Base-by-base conservation (phyloP, 2,888 invertebrate genomes). In the Lycocerus yunnanus region DNA sequence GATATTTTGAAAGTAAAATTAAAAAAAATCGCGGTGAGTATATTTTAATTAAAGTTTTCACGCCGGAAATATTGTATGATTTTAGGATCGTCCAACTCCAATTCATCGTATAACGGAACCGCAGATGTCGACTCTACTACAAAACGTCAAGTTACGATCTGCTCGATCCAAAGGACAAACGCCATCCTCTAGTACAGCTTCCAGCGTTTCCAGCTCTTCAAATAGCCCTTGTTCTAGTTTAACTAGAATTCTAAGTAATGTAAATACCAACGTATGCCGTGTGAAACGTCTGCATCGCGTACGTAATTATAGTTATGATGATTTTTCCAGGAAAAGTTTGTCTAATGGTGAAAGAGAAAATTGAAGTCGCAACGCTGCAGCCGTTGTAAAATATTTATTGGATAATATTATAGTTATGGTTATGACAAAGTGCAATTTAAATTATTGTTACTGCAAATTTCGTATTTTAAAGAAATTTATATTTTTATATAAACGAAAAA, bases 1-100 rank as follows among this genome's bases (percentile, higher is more conserved):
- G 87, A 86, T 71, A 86, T 87, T 70, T 77, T 86, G 61, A 86
- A 85, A 72, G 86, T 87, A 2, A 86, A 86, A 78, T 76, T 87
- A 70, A 84, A 82, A 74, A 87, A 87, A 79, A 78, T 84, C 1
- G 73, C 81, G 66, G 86, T 86, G 78, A 82, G 84, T 83, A 69
- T 13, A n/a, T n/a, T n/a, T n/a, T n/a, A n/a, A n/a, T n/a, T n/a
- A n/a, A n/a, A n/a, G n/a, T n/a, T n/a, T n/a, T n/a, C n/a, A n/a
- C n/a, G n/a, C n/a, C n/a, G n/a, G n/a, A n/a, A n/a, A n/a, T n/a
- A n/a, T 24, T 13, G 59, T 18, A 14, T 8, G 10, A 14, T 66
- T 69, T 24, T 61, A 74, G 74, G 74, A 74, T 11, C 66, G 70
- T 6, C 70, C 70, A 8, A 21, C 69, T 61, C 74, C 77, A 6